Percentiles rank a stretch among this genome's conserved stretches.
phyloP scores from a whole-genome alignment of 2,888 invertebrate genomes.

The Amphipoea oculea region DNA sequence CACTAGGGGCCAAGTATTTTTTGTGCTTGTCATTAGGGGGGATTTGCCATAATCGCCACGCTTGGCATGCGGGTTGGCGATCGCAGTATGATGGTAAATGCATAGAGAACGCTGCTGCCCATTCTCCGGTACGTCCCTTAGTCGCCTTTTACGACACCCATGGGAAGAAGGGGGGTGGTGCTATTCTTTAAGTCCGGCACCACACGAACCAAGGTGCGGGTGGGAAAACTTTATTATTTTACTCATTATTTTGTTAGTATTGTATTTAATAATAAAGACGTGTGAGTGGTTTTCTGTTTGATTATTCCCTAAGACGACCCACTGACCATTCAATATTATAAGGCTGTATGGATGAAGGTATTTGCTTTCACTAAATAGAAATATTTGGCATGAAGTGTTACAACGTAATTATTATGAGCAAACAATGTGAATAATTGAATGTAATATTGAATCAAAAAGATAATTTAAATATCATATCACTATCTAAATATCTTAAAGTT shows the following conservation, averaged over 20 bases:
- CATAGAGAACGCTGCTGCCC: too few relatives aligned
- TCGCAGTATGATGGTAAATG: too few relatives aligned
- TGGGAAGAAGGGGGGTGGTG: too few relatives aligned
- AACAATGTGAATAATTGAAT: background rate
- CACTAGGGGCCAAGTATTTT: too few relatives aligned
- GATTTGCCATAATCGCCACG: too few relatives aligned
- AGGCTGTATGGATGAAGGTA: conserved; percentile 25
- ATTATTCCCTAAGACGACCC: too few relatives aligned
- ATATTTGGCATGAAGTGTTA: conserved; percentile 10
- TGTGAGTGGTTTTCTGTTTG: background rate
- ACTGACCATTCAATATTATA: background rate
- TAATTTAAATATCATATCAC: background rate
- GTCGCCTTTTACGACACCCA: too few relatives aligned
- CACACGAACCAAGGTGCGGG: too few relatives aligned
- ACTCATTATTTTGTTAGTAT: background rate
- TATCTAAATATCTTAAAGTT: background rate
- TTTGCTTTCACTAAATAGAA: background rate
- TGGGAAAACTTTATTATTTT: background rate
- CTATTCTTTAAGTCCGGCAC: too few relatives aligned
- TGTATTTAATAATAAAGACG: background rate
- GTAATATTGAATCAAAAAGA: background rate
- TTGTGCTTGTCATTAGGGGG: too few relatives aligned
- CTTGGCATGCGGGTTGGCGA: too few relatives aligned
- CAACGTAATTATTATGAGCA: conserved; percentile 27
- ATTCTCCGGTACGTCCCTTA: too few relatives aligned